phyloP scores from a whole-genome alignment of 2,888 invertebrate species.

The Yponomeuta cagnagella region DNA sequence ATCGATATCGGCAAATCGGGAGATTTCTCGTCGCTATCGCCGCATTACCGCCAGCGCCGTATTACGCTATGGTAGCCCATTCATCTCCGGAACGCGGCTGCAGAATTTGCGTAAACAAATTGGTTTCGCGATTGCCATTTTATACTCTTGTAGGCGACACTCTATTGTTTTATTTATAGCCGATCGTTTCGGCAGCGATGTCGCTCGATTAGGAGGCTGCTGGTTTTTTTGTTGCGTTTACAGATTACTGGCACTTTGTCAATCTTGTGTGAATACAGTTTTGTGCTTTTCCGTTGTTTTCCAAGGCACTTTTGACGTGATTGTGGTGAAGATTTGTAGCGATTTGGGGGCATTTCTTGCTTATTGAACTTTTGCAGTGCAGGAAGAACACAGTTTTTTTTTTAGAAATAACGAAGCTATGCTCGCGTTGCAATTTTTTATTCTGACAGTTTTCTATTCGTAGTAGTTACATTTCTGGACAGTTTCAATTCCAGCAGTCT shows the following conservation, averaged over 20 bases:
- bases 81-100: conserved; percentile 66
- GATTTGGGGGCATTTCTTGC: too few relatives aligned
- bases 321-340: too few relatives aligned
- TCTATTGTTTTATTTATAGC: conserved; percentile 75
- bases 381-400: too few relatives aligned
- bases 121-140: conserved; percentile 77
- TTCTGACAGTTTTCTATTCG: too few relatives aligned
- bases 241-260: conserved; percentile 43
- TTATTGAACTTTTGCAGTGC: too few relatives aligned
- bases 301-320: too few relatives aligned
- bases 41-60: conserved; percentile 58
- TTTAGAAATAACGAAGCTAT: too few relatives aligned
- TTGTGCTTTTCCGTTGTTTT: neutral
- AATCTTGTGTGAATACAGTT: conserved; percentile 2
- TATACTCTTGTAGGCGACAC: conserved; percentile 70
- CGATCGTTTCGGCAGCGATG: conserved; percentile 67
- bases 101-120: conserved; percentile 77
- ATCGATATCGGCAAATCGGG: conserved; percentile 27
- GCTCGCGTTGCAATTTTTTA: too few relatives aligned
- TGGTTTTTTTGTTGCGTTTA: conserved; percentile 61
- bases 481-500: too few relatives aligned
- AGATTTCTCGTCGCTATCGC: conserved; percentile 33
- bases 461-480: too few relatives aligned
- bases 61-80: conserved; percentile 73
- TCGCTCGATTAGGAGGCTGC: conserved; percentile 64